Percentiles rank a stretch among this genome's conserved stretches.
Conservation (phyloP, 2,797 vertebrate species). For the Remorina albescens region DNA sequence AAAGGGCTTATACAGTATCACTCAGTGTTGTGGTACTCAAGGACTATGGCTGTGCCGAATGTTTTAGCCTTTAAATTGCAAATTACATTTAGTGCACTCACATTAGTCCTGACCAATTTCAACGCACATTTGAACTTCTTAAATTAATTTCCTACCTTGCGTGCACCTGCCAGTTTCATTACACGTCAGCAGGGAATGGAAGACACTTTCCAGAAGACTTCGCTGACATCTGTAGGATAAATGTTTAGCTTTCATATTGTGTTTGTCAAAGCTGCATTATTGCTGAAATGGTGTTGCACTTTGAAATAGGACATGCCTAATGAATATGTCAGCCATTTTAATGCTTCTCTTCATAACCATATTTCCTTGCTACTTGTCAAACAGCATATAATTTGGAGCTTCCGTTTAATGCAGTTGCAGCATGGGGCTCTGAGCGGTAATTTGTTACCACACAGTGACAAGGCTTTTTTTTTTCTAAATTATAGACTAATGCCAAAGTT, state of each 20-base stretch:
- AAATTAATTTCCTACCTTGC: constrained; percentile 26
- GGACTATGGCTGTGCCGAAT: neutral
- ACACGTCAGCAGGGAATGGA: constrained; percentile 36
- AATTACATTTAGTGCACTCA: neutral
- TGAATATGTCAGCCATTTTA: constrained; percentile 36
- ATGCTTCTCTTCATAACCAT: constrained; percentile 22
- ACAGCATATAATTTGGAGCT: constrained; percentile 4
- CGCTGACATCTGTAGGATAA: constrained; percentile 19
- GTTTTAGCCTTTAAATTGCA: constrained; percentile 12
- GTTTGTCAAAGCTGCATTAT: constrained; percentile 39
- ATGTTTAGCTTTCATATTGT: constrained; percentile 29
- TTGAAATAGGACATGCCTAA: constrained; percentile 11
- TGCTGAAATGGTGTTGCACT: constrained; percentile 8
- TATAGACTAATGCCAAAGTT: constrained; percentile 1
- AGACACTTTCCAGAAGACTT: constrained; percentile 15
- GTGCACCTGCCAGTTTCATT: constrained; percentile 27
- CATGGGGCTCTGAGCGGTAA: neutral
- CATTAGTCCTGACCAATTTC: constrained; percentile 10
- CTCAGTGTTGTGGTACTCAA: constrained; percentile 21
- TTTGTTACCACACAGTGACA: constrained; percentile 1
- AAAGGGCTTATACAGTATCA: constrained; percentile 8
- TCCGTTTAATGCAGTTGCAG: constrained; percentile 12
- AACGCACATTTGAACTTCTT: constrained; percentile 17
- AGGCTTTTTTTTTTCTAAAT: constrained; percentile 3
- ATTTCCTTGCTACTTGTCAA: constrained; percentile 28